Evolutionary conservation across 2,797 vertebrate species (phyloP), one percentile per base, ranked within the genome.

Genomic region (Syndactyla subalaris): DNA sequence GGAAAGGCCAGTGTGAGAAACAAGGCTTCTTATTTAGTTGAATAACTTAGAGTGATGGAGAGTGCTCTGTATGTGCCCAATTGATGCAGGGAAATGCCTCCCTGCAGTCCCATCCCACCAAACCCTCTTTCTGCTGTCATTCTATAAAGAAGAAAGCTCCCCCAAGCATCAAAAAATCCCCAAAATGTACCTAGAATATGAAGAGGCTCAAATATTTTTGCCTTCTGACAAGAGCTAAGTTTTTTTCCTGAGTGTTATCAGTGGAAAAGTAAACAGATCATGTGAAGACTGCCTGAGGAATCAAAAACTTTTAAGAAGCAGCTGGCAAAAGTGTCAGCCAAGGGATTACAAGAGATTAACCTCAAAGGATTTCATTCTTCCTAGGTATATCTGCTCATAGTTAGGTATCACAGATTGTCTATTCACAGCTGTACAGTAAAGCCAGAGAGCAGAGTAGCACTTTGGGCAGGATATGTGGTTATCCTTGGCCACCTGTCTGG

Each of bases 331-430:
- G 43, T 67, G 36, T 57, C 76, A 88, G 10, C 68, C 34, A 52
- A 67, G 14, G 48, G 68, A 95, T 94, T 95, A 90, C 55, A 77
- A 55, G 3, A 49, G 89, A 94, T 95, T 96, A 94, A 81, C 55
- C 66, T 88, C 30, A 10, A 14, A 79, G 65, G 46, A 54, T 73
- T 84, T 57, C 27, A 23, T 83, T 95, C 79, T 87, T 85, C 81
- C 85, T 48, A 55, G 48, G 38, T 70, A 13, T 61, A 15, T 30
- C 41, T 76, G n/a, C 27, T 71, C 57, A 29, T 15, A 85, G 73
- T n/a, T 39, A n/a, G 24, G 43, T 72, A 79, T 21, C 80, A 72
- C 39, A 83, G 65, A 62, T 1, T 58, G 54, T 48, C 51, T 57
- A 20, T 76, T 59, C 72, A 91, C 2, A 75, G 45, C 52, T 22